These are phyloP conservation scores for Trididemnum nubilum DNA, from an alignment of 23 tunicate genomes.

Conservation along the genomic window DNA sequence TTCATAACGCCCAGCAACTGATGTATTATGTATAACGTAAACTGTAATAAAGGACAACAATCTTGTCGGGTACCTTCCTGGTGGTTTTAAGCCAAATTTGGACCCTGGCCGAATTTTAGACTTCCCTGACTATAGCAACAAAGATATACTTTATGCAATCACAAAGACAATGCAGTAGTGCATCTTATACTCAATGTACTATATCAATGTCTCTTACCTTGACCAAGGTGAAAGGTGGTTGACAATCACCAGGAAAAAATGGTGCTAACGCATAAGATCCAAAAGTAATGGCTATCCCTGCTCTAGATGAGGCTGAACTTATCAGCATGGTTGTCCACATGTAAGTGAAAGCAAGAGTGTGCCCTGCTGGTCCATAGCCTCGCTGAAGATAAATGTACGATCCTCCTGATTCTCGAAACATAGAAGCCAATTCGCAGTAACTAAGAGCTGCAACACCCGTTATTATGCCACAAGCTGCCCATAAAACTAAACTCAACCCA, in stretches of 20 bases:
- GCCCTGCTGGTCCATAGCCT: constrained; percentile 39
- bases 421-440: constrained; percentile 70
- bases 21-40: too few relatives aligned
- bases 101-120: too few relatives aligned
- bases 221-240: constrained; percentile 45
- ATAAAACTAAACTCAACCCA: constrained; percentile 70
- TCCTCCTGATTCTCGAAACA: constrained; percentile 64
- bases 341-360: constrained; percentile 45
- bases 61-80: too few relatives aligned
- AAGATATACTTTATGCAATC: too few relatives aligned
- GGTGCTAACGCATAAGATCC: constrained; percentile 60
- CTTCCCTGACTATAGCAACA: too few relatives aligned
- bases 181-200: too few relatives aligned
- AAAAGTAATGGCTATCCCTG: constrained; percentile 71
- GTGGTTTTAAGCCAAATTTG: too few relatives aligned
- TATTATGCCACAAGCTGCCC: constrained; percentile 53
- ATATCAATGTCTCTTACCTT: too few relatives aligned
- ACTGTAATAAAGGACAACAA: too few relatives aligned
- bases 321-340: constrained; percentile 69
- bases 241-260: constrained; percentile 56
- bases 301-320: constrained; percentile 42
- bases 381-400: constrained; percentile 56
- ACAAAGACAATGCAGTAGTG: too few relatives aligned
- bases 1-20: too few relatives aligned
- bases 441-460: constrained; percentile 52